A percentile compares a stretch with the other conserved stretches of the same genome.
Evolutionary conservation across 2,888 invertebrate genomes (phyloP).

Genomic region (Macrostomum cliftonense): DNA sequence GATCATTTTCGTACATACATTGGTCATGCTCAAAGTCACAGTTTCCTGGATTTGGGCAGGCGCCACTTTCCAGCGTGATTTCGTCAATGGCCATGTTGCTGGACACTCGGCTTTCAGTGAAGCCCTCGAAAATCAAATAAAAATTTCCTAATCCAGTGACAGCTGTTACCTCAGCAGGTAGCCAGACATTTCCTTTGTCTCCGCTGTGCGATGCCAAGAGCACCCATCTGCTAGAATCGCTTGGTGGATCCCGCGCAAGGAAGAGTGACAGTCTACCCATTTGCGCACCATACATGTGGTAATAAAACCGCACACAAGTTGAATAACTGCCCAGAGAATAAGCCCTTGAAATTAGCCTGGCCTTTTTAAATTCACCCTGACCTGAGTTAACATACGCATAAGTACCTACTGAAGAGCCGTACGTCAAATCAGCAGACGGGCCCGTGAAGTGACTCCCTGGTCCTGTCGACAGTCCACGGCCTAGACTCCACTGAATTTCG

Average conservation of each 20-base stretch:
- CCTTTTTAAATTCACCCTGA: too few relatives aligned
- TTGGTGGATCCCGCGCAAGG: conserved; percentile 12
- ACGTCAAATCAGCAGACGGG: too few relatives aligned
- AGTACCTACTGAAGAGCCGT: too few relatives aligned
- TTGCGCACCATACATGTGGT: conserved; percentile 2
- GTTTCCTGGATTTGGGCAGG: conserved; percentile 13
- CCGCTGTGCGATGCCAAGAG: conserved; percentile 6
- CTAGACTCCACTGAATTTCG: too few relatives aligned
- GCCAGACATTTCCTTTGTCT: conserved; percentile 5
- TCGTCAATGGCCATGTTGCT: conserved; percentile 5
- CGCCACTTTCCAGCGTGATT: not conserved
- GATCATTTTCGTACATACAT: conserved; percentile 24
- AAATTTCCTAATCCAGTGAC: conserved; percentile 13
- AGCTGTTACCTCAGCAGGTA: conserved; percentile 8
- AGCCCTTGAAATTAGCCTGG: too few relatives aligned
- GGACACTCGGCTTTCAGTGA: conserved; percentile 1
- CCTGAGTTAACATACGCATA: too few relatives aligned
- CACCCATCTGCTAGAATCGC: conserved; percentile 2
- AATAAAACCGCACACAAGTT: conserved; percentile 7
- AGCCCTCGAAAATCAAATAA: conserved; percentile 15
- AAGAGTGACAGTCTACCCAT: not conserved
- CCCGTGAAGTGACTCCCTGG: too few relatives aligned
- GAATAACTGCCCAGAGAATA: too few relatives aligned
- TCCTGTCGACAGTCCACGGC: too few relatives aligned
- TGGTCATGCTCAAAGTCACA: conserved; percentile 25